Evolutionary conservation across 92 coral and sea anemone genomes (phyloP), one percentile per base, ranked within the genome.

Genomic region (Hydrozoanthus gracilis): DNA sequence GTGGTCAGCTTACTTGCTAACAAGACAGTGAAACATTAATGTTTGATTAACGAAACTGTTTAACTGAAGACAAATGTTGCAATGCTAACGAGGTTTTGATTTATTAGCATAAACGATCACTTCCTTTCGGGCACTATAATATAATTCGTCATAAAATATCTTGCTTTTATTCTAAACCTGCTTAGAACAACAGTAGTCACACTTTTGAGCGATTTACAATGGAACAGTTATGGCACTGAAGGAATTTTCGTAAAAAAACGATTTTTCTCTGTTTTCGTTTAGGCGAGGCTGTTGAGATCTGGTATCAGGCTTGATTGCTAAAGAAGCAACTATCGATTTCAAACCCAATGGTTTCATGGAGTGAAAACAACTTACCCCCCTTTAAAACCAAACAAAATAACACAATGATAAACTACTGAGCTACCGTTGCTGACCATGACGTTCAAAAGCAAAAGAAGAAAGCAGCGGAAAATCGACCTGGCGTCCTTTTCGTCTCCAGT

Each of bases 51-150:
- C 74, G 11, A 3, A 51, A 17, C 4, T 39, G 35, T 6, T 65
- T 64, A 61, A 79, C 72, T 62, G 15, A 80, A 65, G 45, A 77
- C 82, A 80, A 80, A 80, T 80, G 85, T 46, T 48, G 14, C 85
- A 64, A 35, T 80, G 74, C 85, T 80, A 80, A 80, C 73, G 85
- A 80, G 85, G 46, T 65, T 65, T 80, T 80, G 85, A 80, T 65
- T 46, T 80, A 20, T 80, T 27, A 46, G 47, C 35, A 45, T 65
- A 65, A 64, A 80, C 18, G 83, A 8, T 60, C 72, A 64, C 17
- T 80, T 64, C 85, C 73, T 80, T 13, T 27, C 27, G 15, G 65
- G 27, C 18, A 48, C 20, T 18, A 14, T 44, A 78, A 44, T 3
- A n/a, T n/a, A n/a, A n/a, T 48, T 48, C 16, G 14, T 15, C 44